phyloP scores from a whole-genome alignment of 2,113 vertebrate genomes.

The Panurus biarmicus region DNA sequence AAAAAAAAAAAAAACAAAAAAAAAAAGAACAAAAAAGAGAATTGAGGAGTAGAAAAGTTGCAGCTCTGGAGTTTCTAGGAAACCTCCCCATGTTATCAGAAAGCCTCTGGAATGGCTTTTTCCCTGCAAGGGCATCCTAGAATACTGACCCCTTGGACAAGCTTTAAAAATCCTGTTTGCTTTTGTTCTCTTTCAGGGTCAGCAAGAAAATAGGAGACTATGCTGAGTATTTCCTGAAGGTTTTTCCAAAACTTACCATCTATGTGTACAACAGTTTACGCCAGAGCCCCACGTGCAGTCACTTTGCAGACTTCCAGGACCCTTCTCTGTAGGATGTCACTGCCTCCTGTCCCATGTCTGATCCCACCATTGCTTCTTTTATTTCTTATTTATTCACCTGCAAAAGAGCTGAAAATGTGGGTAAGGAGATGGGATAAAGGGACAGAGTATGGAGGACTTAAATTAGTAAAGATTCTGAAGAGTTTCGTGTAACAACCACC shows the following conservation, averaged over 20 bases:
- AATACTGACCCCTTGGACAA: not conserved
- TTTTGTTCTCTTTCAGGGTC: conserved; percentile 64
- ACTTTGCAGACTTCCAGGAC: conserved; percentile 2
- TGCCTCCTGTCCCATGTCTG: not conserved
- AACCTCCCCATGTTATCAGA: not conserved
- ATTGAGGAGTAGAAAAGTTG: not conserved
- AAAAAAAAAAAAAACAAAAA: not conserved
- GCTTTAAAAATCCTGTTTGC: not conserved
- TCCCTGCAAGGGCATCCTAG: not conserved
- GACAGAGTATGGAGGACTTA: not conserved
- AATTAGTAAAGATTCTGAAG: not conserved
- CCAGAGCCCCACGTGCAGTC: not conserved
- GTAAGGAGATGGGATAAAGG: not conserved
- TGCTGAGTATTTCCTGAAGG: conserved; percentile 55
- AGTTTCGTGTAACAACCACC: not conserved
- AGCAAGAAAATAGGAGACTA: conserved; percentile 12
- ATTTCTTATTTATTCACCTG: not conserved
- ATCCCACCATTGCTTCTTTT: not conserved
- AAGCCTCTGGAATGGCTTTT: not conserved
- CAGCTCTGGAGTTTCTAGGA: not conserved
- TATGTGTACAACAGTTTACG: conserved; percentile 47
- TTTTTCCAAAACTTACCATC: conserved; percentile 62
- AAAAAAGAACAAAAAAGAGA: not conserved
- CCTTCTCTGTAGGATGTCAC: not conserved
- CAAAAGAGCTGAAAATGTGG: not conserved